Evolutionary conservation across 2,113 vertebrate genomes (phyloP), one percentile per base, ranked within the genome.

Genomic region (Melanotaenia duboulayi): DNA sequence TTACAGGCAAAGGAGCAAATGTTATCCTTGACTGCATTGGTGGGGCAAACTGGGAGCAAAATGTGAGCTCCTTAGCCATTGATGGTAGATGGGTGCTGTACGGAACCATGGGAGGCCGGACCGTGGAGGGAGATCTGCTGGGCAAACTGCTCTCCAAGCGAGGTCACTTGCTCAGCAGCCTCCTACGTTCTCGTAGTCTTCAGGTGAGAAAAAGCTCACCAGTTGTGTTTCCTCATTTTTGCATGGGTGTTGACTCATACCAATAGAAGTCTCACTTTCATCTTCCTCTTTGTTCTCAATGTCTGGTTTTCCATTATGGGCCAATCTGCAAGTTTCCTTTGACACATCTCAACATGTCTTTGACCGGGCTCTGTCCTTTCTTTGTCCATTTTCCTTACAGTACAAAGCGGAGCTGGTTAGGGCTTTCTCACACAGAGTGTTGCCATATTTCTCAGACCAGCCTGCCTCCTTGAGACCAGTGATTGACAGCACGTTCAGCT

Each of bases 81-180:
- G 96, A 96, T 12, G 95, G 95, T 25, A 78, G 93, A 24, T 96
- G 95, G 96, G 91, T 97, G 82, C 86, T 97, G 61, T 96, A 95
- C 4, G 95, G 96, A 50, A 84, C 94, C 1, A 85, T 96, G 91
- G 90, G 94, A 48, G 95, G 94, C 71, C 82, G 83, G 20, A 56
- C 86, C 0, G 82, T 96, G 11, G 82, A 86, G 0, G 96, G 96
- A 64, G 93, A 96, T 58, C 77, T 97, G 49, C 76, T 96, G 77
- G 77, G 94, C 17, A 95, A 90, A 71, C 85, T 97, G 48, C 92
- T 96, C 76, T 92, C 86, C 67, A 97, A 95, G 76, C 82, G 95
- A 87, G 96, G 94, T 37, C 94, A 84, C 84, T 81, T 97, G 58
- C 92, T 96, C 20, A 82, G 88, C 5, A 96, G 91, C 78, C 87